These are phyloP conservation scores for Xerus inauris DNA, from an alignment of 2,113 vertebrate species.

Conservation along the genomic window DNA sequence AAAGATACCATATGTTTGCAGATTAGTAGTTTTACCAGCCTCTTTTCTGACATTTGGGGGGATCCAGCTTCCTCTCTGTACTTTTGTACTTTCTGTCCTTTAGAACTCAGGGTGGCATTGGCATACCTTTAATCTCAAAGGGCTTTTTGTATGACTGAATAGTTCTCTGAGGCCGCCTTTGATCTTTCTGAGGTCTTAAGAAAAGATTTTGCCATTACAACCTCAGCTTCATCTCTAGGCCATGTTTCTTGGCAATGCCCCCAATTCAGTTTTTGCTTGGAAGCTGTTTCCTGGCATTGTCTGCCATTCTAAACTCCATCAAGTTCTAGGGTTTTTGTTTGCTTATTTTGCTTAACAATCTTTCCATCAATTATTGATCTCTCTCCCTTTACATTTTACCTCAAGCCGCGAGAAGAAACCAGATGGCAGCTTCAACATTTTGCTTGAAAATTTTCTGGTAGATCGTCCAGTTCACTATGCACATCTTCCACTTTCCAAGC, in stretches of 20 bases:
- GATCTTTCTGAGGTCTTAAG: background rate
- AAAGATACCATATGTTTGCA: background rate
- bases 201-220: background rate
- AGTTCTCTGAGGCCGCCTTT: constrained; percentile 8
- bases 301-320: background rate
- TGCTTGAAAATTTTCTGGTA: too few species aligned
- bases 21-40: background rate
- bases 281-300: background rate
- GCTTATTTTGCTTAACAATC: background rate
- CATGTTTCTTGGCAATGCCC: too few species aligned
- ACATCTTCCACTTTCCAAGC: background rate
- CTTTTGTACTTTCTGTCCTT: background rate
- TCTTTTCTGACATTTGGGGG: background rate
- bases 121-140: background rate
- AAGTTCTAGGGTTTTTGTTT: background rate
- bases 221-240: too few species aligned
- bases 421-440: background rate
- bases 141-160: background rate
- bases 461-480: background rate
- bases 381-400: background rate
- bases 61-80: background rate
- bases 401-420: background rate
- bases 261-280: background rate
- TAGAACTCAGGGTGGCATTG: background rate
- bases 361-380: background rate